Evolutionary conservation across 2,797 vertebrate species (phyloP).

Genomic region (Myotis myotis): DNA sequence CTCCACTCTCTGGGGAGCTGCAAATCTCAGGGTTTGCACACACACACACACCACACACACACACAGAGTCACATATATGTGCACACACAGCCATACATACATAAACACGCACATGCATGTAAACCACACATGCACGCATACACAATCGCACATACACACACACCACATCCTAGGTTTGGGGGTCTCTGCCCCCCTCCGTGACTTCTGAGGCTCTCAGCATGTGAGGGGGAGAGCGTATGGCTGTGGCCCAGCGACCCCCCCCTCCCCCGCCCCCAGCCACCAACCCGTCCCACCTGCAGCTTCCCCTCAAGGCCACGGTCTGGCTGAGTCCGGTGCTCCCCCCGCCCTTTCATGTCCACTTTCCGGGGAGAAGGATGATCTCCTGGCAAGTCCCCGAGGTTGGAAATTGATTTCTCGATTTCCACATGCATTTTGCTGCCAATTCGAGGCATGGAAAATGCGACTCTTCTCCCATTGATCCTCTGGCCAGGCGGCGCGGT

Average conservation of each 20-base stretch:
- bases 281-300: rapidly evolving
- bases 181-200: background rate
- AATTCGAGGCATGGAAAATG: background rate
- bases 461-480: background rate
- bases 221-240: background rate
- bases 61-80: background rate
- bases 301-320: background rate
- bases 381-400: background rate
- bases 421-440: slow-evolving; percentile 46
- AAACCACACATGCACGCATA: background rate
- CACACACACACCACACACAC: too few species aligned
- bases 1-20: background rate
- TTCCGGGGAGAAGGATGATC: slow-evolving; percentile 35
- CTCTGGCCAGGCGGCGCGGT: rapidly evolving
- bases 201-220: background rate
- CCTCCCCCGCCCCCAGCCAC: too few species aligned
- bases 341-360: background rate
- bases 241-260: too few species aligned
- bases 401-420: slow-evolving; percentile 53
- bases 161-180: background rate
- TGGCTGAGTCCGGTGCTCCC: background rate
- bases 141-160: background rate
- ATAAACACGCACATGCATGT: too few species aligned
- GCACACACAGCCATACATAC: background rate
- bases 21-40: background rate